Evolutionary conservation across 2,113 vertebrate species (phyloP), one percentile per base, ranked within the genome.

Genomic region (Nycticryphes semicollaris): DNA sequence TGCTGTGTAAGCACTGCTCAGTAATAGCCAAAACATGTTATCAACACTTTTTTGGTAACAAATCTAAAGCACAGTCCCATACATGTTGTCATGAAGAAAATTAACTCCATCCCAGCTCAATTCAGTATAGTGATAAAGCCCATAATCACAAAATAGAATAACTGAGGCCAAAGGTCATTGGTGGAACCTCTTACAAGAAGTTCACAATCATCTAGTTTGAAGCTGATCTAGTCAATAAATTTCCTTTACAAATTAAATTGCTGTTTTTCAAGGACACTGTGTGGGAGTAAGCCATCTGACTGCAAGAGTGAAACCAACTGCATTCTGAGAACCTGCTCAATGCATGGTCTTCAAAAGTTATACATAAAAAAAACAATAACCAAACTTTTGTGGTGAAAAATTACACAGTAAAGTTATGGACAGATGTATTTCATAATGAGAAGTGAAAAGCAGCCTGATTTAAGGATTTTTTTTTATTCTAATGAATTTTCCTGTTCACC

Each of bases 371-470:
- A 83, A 83, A 35, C 21, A 2, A 51, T 23, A 72, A 31, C 1
- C 5, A 21, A n/a, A n/a, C n/a, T n/a, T n/a, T 24, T 43, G 4
- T 43, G 1, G 21, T 66, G 47, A 70, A 84, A 73, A 93, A 60
- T n/a, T 50, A 23, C 4, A 82, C 22, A 53, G 3, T 5, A 70
- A 74, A 62, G 47, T 60, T 60, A 56, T 41, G 4, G 16, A 7
- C 3, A 63, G 18, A 37, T 30, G 6, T 16, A 50, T 74, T 88
- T 64, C 5, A 25, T 17, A 37, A 16, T 37, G 17, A 41, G 2
- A 60, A 45, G 23, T 45, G 15, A 64, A 54, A 59, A 2, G 0
- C 2, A 53, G 6, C 1, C 24, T 33, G 4, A 7, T 73, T 80
- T 39, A 45, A 4, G 4, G 15, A 2, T 37, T 41, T 1, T 31